These are phyloP conservation scores for Sinocyclocheilus maitianheensis DNA, from an alignment of 2,113 vertebrate genomes.

Conservation along the genomic window DNA sequence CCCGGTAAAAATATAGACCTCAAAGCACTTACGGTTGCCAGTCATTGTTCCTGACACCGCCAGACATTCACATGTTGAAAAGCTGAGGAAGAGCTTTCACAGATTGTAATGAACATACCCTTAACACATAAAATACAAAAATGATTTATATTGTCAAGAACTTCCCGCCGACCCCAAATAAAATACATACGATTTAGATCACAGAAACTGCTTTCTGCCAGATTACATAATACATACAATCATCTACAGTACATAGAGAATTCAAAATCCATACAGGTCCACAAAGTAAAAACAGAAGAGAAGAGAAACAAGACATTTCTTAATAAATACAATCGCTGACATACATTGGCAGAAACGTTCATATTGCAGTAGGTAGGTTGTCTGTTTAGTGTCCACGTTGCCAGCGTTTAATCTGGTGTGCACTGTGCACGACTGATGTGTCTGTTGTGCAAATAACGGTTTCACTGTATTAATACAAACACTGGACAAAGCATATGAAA, in stretches of 20 bases:
- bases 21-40: conserved; percentile 68
- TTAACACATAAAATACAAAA: conserved; percentile 63
- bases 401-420: conserved; percentile 43
- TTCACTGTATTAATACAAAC: conserved; percentile 30
- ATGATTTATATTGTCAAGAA: conserved; percentile 65
- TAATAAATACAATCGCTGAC: conserved; percentile 72
- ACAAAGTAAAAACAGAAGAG: conserved; percentile 45
- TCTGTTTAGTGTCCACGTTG: conserved; percentile 69
- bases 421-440: conserved; percentile 30
- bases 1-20: conserved; percentile 75
- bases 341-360: conserved; percentile 67
- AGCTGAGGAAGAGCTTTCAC: conserved; percentile 62
- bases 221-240: conserved; percentile 69
- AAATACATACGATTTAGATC: conserved; percentile 63
- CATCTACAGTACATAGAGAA: conserved; percentile 64
- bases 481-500: not conserved
- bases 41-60: conserved; percentile 62
- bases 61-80: conserved; percentile 74
- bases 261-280: conserved; percentile 55
- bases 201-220: conserved; percentile 68
- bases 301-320: conserved; percentile 36
- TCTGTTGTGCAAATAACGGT: conserved; percentile 58
- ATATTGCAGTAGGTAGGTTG: conserved; percentile 68
- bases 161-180: conserved; percentile 47
- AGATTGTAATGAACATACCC: conserved; percentile 65